These are phyloP conservation scores for Drosophila kambysellisi DNA, from an alignment of 2,888 invertebrate genomes.

Conservation along the genomic window DNA sequence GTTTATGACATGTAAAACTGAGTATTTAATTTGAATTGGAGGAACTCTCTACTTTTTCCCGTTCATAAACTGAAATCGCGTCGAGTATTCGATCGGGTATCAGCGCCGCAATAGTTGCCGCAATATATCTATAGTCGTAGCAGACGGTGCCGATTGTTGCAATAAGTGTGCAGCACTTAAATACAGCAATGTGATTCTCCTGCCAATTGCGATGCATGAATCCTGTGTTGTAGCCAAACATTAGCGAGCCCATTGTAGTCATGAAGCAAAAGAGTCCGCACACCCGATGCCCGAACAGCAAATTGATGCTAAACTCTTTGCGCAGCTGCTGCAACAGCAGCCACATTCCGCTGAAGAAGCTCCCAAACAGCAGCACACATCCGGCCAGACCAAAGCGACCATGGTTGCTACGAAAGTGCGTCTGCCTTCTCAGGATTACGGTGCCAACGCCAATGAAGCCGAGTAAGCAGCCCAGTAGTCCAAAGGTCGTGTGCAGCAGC, in stretches of 20 bases:
- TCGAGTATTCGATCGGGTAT: constrained; percentile 10
- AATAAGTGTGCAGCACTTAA: constrained; percentile 34
- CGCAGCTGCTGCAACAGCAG: neutral
- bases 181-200: neutral
- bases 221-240: constrained; percentile 45
- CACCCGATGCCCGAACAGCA: constrained; percentile 30
- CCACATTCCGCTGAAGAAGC: constrained; percentile 16
- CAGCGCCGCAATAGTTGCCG: accelerated
- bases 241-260: constrained; percentile 18
- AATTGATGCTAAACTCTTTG: neutral
- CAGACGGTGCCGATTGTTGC: neutral
- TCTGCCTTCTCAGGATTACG: neutral
- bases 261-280: constrained; percentile 27
- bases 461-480: constrained; percentile 14
- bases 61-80: neutral
- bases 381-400: constrained; percentile 35
- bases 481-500: constrained; percentile 28
- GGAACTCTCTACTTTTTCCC: neutral
- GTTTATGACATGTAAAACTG: neutral
- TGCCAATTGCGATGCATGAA: constrained; percentile 48
- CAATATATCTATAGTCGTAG: constrained; percentile 1
- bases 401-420: constrained; percentile 39
- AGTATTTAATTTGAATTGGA: neutral
- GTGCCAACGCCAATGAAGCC: constrained; percentile 30
- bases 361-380: neutral